Base-by-base conservation (phyloP, 1,140 invertebrate species). In the Trissolcus basalis region DNA sequence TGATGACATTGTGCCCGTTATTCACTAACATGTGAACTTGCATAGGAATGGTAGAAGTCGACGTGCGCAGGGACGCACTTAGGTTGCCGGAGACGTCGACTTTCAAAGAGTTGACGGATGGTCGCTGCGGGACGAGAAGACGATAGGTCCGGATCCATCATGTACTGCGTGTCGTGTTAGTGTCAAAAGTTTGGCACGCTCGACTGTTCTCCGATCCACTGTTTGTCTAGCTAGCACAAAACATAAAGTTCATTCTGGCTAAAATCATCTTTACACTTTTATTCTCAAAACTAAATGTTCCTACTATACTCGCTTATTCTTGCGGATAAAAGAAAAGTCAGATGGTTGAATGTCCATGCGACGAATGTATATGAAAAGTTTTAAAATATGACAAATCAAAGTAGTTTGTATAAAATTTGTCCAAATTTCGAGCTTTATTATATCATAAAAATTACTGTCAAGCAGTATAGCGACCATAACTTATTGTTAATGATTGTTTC, bases 41-140 rank as follows among this genome's bases (percentile, higher is more conserved):
- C 36, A 9, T 8, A 2, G 36, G 1, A 39, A 27, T 27, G 19
- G 19, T 27, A 27, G 2, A 27, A 27, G 19, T 27, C 19, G n/a
- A 48, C 36, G 43, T 35, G 6, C 51, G 36, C 13, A 11, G 35
- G 11, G 47, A 27, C 11, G 44, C 50, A 67, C 61, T 65, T 56
- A 47, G 63, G 39, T 51, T 72, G 54, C 60, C 71, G 71, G 70
- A 71, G 76, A 76, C 77, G 81, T 84, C 82, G 83, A 82, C 70
- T 86, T 83, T 83, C 65, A 85, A 86, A 86, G 82, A 79, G 78
- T 83, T 86, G 83, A 87, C 86, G 85, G 81, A 87, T 87, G 81
- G 85, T 85, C 86, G 85, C 84, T 78, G 73, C 81, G 85, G 86
- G 86, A 87, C 83, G 76, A 73, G 81, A 83, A 86, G 83, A 81